These are phyloP conservation scores for Xestia c-nigrum DNA, from an alignment of 2,888 invertebrate species.

Conservation along the genomic window DNA sequence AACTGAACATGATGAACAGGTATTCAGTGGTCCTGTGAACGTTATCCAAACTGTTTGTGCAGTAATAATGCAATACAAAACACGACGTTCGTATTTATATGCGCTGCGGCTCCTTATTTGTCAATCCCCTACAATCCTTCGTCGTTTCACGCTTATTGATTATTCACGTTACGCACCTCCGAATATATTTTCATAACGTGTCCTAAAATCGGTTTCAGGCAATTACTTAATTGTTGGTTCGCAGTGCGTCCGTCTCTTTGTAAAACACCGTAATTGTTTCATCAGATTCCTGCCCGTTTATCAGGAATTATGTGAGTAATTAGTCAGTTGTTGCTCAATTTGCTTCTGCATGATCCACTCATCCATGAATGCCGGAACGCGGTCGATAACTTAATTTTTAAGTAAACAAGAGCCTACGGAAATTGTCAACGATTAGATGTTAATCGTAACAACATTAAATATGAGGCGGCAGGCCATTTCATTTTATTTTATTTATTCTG, in stretches of 20 bases:
- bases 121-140: conserved; percentile 81
- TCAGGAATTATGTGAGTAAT: conserved; percentile 63
- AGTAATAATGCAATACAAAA: conserved; percentile 64
- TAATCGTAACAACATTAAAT: not conserved
- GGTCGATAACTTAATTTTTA: conserved; percentile 38
- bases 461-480: too few species aligned
- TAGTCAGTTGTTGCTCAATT: conserved; percentile 43
- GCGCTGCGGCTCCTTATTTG: conserved; percentile 71
- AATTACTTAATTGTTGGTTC: conserved; percentile 72
- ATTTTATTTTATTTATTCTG: not conserved
- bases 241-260: conserved; percentile 59
- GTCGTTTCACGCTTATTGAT: conserved; percentile 83
- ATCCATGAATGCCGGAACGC: conserved; percentile 17
- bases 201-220: conserved; percentile 71
- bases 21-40: conserved; percentile 59
- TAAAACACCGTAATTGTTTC: conserved; percentile 72
- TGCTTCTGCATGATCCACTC: conserved; percentile 26
- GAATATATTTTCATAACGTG: conserved; percentile 81
- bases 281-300: conserved; percentile 74
- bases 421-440: not conserved
- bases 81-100: conserved; percentile 79
- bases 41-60: conserved; percentile 68
- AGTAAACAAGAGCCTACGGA: not conserved
- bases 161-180: conserved; percentile 77
- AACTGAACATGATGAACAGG: conserved; percentile 79